A percentile compares a stretch with the other conserved stretches of the same genome.
Evolutionary conservation across 1,140 invertebrate genomes (phyloP).

Genomic region (Tetramorium simillimum): DNA sequence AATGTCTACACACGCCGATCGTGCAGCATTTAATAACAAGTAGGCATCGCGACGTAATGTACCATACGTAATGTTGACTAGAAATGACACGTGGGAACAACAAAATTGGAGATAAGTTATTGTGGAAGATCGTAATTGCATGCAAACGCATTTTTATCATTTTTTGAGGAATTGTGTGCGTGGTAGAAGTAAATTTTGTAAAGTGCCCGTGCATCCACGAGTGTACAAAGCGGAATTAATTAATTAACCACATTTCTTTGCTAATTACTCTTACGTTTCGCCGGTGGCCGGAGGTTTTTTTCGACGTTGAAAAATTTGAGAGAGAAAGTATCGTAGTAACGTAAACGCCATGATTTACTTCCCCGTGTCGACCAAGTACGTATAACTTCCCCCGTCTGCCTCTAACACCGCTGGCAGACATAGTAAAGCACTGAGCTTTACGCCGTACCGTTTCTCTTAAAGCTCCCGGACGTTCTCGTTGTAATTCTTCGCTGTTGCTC

Average conservation of each 20-base stretch:
- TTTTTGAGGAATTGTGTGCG: not conserved
- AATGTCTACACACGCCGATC: conserved; percentile 58
- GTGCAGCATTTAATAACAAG: conserved; percentile 55
- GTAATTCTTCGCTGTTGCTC: conserved; percentile 55
- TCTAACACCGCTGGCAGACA: conserved; percentile 41
- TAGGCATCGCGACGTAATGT: not conserved
- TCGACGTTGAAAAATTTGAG: conserved; percentile 22
- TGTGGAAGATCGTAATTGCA: not conserved
- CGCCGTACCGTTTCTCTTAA: conserved; percentile 11
- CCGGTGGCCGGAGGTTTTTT: not conserved
- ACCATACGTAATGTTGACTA: not conserved
- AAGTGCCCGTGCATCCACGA: not conserved
- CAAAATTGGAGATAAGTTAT: not conserved
- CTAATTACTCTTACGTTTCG: not conserved
- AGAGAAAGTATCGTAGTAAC: conserved; percentile 18
- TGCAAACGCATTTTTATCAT: not conserved
- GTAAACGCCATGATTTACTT: conserved; percentile 46
- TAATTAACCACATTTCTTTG: not conserved
- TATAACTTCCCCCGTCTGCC: conserved; percentile 40
- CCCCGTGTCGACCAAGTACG: conserved; percentile 5
- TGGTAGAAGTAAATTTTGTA: not conserved
- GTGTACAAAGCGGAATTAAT: not conserved
- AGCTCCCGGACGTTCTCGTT: conserved; percentile 53
- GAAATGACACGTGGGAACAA: not conserved
- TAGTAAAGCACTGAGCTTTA: conserved; percentile 57